Percentiles rank a stretch among this genome's conserved stretches.
phyloP scores from a whole-genome alignment of 2,888 invertebrate species.

The Sturmia bella region DNA sequence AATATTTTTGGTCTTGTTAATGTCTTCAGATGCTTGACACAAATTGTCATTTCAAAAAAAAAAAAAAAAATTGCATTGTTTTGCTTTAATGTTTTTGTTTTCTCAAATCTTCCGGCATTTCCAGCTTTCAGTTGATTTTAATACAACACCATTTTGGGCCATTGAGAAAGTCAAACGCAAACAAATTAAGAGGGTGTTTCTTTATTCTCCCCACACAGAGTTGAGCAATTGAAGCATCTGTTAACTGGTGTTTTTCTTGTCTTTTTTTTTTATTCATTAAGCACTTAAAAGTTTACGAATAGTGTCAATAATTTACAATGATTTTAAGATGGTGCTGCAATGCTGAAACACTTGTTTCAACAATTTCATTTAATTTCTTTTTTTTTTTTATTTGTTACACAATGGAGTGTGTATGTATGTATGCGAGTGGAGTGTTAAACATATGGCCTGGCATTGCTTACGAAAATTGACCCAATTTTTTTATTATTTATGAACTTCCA shows the following conservation, averaged over 20 bases:
- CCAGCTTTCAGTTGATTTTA: not conserved
- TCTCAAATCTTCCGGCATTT: slow-evolving; percentile 5
- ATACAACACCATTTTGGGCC: not conserved
- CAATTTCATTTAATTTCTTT: not conserved
- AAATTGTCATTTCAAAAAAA: no score
- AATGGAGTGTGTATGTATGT: not conserved
- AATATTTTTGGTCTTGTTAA: no score
- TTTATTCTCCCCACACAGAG: slow-evolving; percentile 16
- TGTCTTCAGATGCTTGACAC: no score
- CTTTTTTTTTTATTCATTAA: slow-evolving; percentile 14
- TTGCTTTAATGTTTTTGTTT: not conserved
- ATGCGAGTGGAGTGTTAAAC: slow-evolving; percentile 23
- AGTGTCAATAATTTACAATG: slow-evolving; percentile 48
- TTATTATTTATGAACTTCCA: slow-evolving; percentile 8
- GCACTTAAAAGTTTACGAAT: slow-evolving; percentile 48
- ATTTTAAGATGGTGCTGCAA: slow-evolving; percentile 28
- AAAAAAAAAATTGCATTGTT: not conserved
- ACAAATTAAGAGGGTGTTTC: slow-evolving; percentile 36
- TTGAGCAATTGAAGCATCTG: slow-evolving; percentile 51
- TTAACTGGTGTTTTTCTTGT: slow-evolving; percentile 3
- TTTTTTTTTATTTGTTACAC: not conserved
- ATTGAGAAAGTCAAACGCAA: slow-evolving; percentile 1
- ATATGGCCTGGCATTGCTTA: slow-evolving; percentile 10
- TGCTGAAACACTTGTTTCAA: slow-evolving; percentile 48
- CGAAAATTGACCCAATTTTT: slow-evolving; percentile 46